A percentile compares a stretch with the other conserved stretches of the same genome.
Conservation (phyloP, 1,140 invertebrate species). For the Hylyphantes graminicola region DNA sequence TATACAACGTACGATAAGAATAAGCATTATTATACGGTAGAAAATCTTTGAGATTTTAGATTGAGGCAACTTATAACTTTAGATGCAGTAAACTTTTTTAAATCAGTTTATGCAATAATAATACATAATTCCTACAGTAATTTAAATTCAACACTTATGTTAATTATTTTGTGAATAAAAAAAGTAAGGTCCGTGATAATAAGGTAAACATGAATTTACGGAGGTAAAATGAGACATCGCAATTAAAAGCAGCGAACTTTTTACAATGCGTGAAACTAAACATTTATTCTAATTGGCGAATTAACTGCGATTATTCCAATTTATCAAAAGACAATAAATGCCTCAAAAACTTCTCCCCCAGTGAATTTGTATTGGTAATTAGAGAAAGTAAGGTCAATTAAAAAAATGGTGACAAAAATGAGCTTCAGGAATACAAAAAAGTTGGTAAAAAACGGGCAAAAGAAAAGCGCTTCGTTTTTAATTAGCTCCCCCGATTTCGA, state of each 20-base stretch:
- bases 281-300: conserved; percentile 17
- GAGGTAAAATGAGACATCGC: too few species aligned
- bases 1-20: too few species aligned
- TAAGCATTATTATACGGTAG: too few species aligned
- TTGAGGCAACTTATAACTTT: too few species aligned
- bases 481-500: not conserved
- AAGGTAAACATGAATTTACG: too few species aligned
- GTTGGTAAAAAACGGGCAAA: not conserved
- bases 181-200: too few species aligned
- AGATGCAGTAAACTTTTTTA: too few species aligned
- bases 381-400: conserved; percentile 12
- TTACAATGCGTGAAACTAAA: not conserved
- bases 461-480: conserved; percentile 19
- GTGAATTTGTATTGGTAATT: conserved; percentile 26
- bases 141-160: too few species aligned
- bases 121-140: too few species aligned
- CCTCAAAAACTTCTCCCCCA: conserved; percentile 14
- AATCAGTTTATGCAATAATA: too few species aligned
- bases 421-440: not conserved
- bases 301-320: conserved; percentile 14
- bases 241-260: not conserved
- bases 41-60: too few species aligned
- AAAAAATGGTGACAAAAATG: conserved; percentile 22
- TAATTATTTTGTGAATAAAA: too few species aligned
- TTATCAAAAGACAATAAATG: conserved; percentile 15